These are phyloP conservation scores for Thymelicus sylvestris DNA, from an alignment of 2,888 invertebrate species.

Conservation along the genomic window DNA sequence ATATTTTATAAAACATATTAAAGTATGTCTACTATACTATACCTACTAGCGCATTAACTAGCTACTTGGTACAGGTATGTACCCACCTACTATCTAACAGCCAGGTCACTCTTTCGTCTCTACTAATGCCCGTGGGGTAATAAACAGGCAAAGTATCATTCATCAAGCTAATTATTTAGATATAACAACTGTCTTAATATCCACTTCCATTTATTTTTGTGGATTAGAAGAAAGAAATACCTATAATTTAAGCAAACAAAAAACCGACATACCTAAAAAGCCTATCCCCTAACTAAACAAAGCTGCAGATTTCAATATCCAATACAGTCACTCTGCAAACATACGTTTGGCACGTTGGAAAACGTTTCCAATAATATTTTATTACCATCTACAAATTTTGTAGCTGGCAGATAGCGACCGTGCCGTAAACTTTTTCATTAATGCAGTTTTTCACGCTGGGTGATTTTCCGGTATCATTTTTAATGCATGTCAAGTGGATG, in stretches of 20 bases:
- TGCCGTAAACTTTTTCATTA: constrained; percentile 31
- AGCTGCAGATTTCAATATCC: constrained; percentile 34
- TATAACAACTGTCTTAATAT: no score
- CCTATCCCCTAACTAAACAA: constrained; percentile 28
- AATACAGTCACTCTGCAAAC: constrained; percentile 28
- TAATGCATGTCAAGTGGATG: background rate
- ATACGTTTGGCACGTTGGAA: constrained; percentile 34
- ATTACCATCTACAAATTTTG: constrained; percentile 33
- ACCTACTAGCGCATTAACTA: background rate
- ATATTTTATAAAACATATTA: no score
- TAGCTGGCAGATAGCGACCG: constrained; percentile 29
- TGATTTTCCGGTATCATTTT: constrained; percentile 7
- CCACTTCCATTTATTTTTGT: no score
- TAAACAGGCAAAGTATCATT: no score
- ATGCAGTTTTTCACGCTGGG: constrained; percentile 20
- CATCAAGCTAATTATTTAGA: no score
- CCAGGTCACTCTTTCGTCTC: no score
- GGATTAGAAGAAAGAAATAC: background rate
- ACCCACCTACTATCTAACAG: no score
- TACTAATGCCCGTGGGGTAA: no score
- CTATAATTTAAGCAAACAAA: background rate
- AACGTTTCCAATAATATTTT: constrained; percentile 36
- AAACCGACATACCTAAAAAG: constrained; percentile 4
- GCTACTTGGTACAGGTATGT: no score
- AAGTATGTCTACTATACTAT: no score